phyloP scores from a whole-genome alignment of 1,140 invertebrate species.

The Caenorhabditis inopinata region DNA sequence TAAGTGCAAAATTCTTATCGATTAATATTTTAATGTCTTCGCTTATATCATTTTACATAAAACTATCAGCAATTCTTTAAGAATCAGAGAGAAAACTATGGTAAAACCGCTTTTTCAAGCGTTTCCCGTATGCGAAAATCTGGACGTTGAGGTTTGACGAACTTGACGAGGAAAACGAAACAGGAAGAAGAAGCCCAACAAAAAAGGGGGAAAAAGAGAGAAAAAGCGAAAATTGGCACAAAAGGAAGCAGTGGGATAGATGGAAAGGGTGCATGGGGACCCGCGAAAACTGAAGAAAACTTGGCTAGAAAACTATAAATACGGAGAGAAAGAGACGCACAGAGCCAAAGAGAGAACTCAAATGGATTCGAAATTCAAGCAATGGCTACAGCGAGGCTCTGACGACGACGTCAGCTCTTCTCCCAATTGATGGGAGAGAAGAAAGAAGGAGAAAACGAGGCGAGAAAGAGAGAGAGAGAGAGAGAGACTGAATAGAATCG shows the following conservation, averaged over 20 bases:
- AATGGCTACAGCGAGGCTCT: background rate
- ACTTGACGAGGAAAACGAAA: background rate
- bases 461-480: background rate
- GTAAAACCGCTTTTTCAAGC: no score
- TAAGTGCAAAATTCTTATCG: no score
- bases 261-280: background rate
- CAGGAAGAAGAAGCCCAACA: background rate
- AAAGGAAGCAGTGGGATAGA: background rate
- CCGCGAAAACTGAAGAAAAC: background rate
- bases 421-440: background rate
- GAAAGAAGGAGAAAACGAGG: background rate
- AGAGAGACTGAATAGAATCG: background rate
- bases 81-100: no score
- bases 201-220: background rate
- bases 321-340: background rate
- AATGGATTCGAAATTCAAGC: slow-evolving; percentile 26
- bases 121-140: no score
- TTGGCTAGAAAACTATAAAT: no score
- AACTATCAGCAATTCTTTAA: no score
- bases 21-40: no score
- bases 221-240: slow-evolving; percentile 5
- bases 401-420: background rate
- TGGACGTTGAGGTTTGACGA: background rate
- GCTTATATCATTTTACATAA: no score
- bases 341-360: background rate